Evolutionary conservation across 2,888 invertebrate species (phyloP), one percentile per base, ranked within the genome.

Genomic region (Melanostoma scalare): DNA sequence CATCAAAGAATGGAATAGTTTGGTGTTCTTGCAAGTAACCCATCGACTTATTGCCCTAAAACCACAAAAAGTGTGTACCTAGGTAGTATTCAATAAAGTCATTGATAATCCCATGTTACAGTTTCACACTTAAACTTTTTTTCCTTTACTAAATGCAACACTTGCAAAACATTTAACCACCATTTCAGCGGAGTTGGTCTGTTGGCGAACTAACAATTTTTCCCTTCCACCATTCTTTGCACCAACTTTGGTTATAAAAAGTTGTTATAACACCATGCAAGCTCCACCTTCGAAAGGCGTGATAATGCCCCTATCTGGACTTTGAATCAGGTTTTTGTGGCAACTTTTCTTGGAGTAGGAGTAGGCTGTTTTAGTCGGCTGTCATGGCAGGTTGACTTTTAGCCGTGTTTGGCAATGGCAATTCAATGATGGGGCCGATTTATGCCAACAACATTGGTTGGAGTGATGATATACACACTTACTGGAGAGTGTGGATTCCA

Each of bases 371-470:
- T 20, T 58, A 38, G 46, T 36, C 31, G 31, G 69, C 58, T 73
- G 73, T 78, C 61, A 82, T 77, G 78, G 82, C 73, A 78, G 77
- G 82, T 73, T 60, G 68, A 60, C 76, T 53, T 36, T 6, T 31
- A 42, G 67, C 5, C 40, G 6, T 33, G 53, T 4, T 36, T 2
- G 9, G 6, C 38, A 42, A n/a, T 35, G 53, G 42, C 38, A 82
- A 77, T 74, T 77, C 82, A 82, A 82, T 82, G 78, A 82, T 82
- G 82, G 82, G 42, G 68, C 77, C 82, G 82, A 74, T 74, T 77
- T 50, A 1, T 53, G 42, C 78, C 31, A 56, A 68, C 68, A 63
- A 78, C 68, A 78, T 69, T 73, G 69, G 82, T 46, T 63, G 73
- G 63, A 31, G 10, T 38, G 10, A 56, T 38, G 42, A 46, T 20